These are phyloP conservation scores for Taeniopygia guttata DNA, from an alignment of 2,797 vertebrate genomes.

Conservation along the genomic window DNA sequence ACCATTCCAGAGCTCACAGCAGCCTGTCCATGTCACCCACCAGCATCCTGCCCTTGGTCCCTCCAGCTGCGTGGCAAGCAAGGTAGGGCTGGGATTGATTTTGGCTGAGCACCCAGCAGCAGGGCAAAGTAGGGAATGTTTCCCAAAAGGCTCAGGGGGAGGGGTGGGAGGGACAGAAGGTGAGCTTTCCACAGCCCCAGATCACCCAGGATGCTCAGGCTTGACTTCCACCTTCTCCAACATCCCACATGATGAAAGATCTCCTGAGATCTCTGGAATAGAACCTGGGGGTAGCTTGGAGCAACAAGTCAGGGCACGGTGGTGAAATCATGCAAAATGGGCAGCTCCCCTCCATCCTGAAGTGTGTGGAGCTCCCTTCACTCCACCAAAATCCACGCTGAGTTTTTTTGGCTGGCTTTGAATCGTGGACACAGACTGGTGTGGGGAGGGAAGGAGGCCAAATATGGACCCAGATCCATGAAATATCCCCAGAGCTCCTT, in stretches of 20 bases:
- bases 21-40: background rate
- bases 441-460: background rate
- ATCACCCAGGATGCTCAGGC: background rate
- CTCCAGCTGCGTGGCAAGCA: fast-evolving
- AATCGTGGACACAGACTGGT: background rate
- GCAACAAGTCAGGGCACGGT: background rate
- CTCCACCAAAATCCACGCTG: background rate
- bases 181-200: background rate
- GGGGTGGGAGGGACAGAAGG: background rate
- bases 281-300: background rate
- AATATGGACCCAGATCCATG: background rate
- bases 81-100: background rate
- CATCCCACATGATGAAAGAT: background rate
- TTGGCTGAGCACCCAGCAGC: background rate
- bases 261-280: background rate
- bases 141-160: background rate
- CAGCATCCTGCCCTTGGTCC: background rate
- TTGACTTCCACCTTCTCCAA: background rate
- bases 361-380: background rate
- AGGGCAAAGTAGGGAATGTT: background rate
- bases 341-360: background rate
- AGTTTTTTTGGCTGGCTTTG: background rate
- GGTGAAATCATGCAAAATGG: background rate
- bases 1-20: background rate
- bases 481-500: background rate